Percentiles rank a stretch among this genome's conserved stretches.
phyloP scores from a whole-genome alignment of 2,113 vertebrate species.

The Misgurnus mizolepis region DNA sequence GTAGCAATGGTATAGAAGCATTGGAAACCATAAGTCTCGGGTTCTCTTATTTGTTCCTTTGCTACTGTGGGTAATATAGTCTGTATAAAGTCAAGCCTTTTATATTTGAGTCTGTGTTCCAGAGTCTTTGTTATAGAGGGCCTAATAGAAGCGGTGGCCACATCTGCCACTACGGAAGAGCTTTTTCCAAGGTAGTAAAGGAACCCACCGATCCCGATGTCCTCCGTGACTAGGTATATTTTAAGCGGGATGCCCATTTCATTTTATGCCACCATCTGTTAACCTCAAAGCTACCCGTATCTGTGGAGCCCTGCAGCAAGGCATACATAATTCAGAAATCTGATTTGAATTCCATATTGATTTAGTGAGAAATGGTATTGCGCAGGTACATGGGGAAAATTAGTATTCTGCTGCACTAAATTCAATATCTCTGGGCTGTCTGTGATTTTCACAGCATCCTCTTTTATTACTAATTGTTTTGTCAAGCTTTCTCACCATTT shows the following conservation, averaged over 20 bases:
- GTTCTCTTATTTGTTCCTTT: not conserved
- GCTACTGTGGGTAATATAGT: not conserved
- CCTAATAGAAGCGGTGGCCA: conserved; percentile 33
- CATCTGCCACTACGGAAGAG: conserved; percentile 44
- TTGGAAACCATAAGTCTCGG: not conserved
- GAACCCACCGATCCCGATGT: conserved; percentile 66
- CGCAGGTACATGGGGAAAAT: conserved; percentile 40
- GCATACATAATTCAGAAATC: conserved; percentile 65
- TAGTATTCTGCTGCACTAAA: conserved; percentile 38
- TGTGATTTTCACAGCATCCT: conserved; percentile 4
- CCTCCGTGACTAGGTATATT: conserved; percentile 68
- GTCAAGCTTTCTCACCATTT: conserved; percentile 34
- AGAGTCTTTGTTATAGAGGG: not conserved
- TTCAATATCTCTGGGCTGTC: conserved; percentile 39
- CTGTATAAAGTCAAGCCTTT: conserved; percentile 16
- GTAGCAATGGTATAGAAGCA: not conserved
- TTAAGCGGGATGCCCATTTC: conserved; percentile 69
- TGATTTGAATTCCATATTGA: conserved; percentile 64
- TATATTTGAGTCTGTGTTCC: not conserved
- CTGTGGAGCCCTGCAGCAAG: conserved; percentile 60
- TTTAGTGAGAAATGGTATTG: conserved; percentile 48
- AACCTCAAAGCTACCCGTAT: conserved; percentile 70
- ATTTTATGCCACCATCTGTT: conserved; percentile 77
- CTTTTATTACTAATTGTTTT: conserved; percentile 35
- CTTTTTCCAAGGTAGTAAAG: conserved; percentile 65